Evolutionary conservation across 2,888 invertebrate genomes (phyloP).

Genomic region (Prosopocoilus inquinatus): DNA sequence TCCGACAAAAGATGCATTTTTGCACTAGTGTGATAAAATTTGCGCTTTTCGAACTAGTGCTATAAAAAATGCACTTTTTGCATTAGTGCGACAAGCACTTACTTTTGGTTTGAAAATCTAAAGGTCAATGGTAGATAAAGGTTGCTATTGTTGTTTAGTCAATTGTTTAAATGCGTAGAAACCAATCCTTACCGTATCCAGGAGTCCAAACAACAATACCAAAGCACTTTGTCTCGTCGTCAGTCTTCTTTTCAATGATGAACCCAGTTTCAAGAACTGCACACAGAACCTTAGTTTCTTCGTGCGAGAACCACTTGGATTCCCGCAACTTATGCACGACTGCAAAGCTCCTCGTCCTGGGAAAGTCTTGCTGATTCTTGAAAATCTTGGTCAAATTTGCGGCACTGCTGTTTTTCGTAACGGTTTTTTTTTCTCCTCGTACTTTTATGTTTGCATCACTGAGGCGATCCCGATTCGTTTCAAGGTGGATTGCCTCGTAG

Average conservation of each 20-base stretch:
- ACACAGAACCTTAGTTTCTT: constrained; percentile 68
- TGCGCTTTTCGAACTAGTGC: too few species aligned
- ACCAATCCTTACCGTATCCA: constrained; percentile 61
- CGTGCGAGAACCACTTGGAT: constrained; percentile 72
- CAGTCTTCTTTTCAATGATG: constrained; percentile 61
- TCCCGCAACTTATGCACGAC: constrained; percentile 70
- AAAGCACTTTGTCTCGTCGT: constrained; percentile 61
- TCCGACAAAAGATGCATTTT: too few species aligned
- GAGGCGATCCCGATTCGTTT: constrained; percentile 23
- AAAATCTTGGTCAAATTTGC: background rate
- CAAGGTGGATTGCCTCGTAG: constrained; percentile 30
- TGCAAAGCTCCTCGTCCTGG: constrained; percentile 55
- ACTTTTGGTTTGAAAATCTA: too few species aligned
- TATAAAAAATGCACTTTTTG: too few species aligned
- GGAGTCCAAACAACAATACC: constrained; percentile 71
- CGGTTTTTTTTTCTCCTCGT: background rate
- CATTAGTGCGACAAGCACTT: too few species aligned
- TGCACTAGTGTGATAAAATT: too few species aligned
- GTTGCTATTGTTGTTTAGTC: too few species aligned
- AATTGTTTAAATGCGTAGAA: too few species aligned
- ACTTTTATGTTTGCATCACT: background rate
- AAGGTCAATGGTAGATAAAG: too few species aligned
- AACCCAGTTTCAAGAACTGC: constrained; percentile 72
- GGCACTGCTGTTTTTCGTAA: background rate
- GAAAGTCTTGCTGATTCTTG: background rate